These are phyloP conservation scores for Diuraphis noxia DNA, from an alignment of 1,140 invertebrate genomes.

Conservation along the genomic window DNA sequence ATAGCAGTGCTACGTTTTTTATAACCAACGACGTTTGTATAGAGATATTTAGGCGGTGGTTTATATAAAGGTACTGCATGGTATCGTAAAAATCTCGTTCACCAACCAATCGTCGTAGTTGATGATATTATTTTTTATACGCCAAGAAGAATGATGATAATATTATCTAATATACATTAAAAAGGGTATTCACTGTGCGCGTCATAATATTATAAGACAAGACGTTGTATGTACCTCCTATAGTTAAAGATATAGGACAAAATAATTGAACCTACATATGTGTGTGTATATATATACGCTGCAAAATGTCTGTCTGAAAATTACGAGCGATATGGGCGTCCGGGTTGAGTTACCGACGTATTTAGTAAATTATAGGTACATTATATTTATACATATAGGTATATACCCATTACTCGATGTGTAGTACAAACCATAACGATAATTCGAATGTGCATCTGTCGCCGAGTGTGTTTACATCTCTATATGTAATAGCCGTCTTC, in stretches of 20 bases:
- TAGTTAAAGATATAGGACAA: neutral
- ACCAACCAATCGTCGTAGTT: neutral
- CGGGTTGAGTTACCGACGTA: neutral
- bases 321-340: neutral
- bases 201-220: neutral
- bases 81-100: neutral
- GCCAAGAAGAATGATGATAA: neutral
- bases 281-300: no score
- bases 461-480: neutral
- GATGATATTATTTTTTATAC: neutral
- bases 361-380: neutral
- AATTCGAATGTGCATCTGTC: constrained; percentile 7
- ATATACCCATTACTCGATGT: neutral
- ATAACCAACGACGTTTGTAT: neutral
- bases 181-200: neutral
- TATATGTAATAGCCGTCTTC: constrained; percentile 16
- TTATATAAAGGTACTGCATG: neutral
- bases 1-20: neutral
- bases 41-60: neutral
- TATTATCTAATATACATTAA: neutral
- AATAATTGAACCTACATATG: no score
- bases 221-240: neutral
- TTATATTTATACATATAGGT: neutral
- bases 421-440: neutral
- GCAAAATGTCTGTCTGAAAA: no score